These are phyloP conservation scores for Helicoverpa armigera DNA, from an alignment of 1,140 invertebrate genomes.

Conservation along the genomic window DNA sequence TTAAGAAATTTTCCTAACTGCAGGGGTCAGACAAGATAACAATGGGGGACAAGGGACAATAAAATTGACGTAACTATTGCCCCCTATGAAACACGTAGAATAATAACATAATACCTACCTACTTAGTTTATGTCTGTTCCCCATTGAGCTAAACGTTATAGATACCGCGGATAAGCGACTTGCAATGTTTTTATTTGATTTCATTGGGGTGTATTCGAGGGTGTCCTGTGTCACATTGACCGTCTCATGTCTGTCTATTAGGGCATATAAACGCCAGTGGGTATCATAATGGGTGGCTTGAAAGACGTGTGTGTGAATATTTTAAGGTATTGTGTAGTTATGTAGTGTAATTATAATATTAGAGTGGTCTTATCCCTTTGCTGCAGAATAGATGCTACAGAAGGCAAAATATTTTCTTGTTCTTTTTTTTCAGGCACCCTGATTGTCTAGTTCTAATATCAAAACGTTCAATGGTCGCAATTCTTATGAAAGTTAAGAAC, in stretches of 20 bases:
- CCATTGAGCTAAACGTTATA: constrained; percentile 43
- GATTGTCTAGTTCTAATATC: too few species aligned
- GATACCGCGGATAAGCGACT: constrained; percentile 53
- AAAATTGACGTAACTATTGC: background rate
- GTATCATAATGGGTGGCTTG: constrained; percentile 56
- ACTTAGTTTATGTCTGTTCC: constrained; percentile 25
- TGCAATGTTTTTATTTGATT: constrained; percentile 77
- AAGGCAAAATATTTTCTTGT: too few species aligned
- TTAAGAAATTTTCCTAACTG: background rate
- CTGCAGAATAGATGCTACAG: background rate
- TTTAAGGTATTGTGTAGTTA: constrained; percentile 24
- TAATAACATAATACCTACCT: constrained; percentile 24
- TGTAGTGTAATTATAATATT: background rate
- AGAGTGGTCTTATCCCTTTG: background rate
- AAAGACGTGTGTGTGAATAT: constrained; percentile 53
- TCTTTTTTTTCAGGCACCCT: too few species aligned
- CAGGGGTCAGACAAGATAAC: background rate
- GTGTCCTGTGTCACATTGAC: constrained; percentile 72
- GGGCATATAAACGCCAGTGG: constrained; percentile 60
- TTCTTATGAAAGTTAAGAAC: too few species aligned
- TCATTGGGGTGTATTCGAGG: constrained; percentile 64
- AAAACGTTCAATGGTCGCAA: too few species aligned
- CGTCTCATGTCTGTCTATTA: constrained; percentile 73
- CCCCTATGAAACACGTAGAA: constrained; percentile 1
- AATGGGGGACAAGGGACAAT: background rate